Base-by-base conservation (phyloP, 2,888 invertebrate genomes). In the Cryptosula pallasiana region DNA sequence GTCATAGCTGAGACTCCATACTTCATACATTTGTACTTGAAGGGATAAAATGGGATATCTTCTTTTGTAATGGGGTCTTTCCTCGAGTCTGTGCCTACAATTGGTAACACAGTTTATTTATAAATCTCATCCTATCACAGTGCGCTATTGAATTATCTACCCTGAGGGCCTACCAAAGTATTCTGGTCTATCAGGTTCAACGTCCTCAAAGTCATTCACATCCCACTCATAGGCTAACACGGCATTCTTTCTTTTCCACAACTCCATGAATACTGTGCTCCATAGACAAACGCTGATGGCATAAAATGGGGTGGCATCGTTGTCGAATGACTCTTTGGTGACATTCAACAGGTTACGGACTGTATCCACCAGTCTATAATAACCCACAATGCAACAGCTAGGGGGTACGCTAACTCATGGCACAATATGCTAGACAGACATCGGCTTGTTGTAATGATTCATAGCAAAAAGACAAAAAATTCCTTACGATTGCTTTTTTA, bases 211-310 rank as follows among this genome's bases (percentile, higher is more conserved):
- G 73, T 82, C 81, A 71, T 85, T 83, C 1, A 86, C 85, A 73
- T 86, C 84, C 87, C 87, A 87, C 73, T 85, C 80, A 74, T 85
- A 86, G 0, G 86, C 84, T 32, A 86, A 75, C 0, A 80, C 79
- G 27, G 81, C 77, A 70, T 81, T 81, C 72, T 82, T 81, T 23
- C 86, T 76, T 74, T 83, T 83, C 86, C 86, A 86, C 1, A 84
- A 71, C 78, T 86, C 86, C 71, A 83, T 77, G 73, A 85, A 85
- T 3, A 85, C 75, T 9, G 85, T 84, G 54, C 87, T 86, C 87
- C 87, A 87, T 32, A 86, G 78, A 74, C 86, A 85, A 27, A 87
- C 84, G 69, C 85, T 79, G 54, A 86, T 78, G 1, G 86, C 84
- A 77, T 83, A 86, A 74, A 77, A 84, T 54, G 87, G 86, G 32